Evolutionary conservation across 2,888 invertebrate species (phyloP).

Genomic region (Himalopsyche japonica): DNA sequence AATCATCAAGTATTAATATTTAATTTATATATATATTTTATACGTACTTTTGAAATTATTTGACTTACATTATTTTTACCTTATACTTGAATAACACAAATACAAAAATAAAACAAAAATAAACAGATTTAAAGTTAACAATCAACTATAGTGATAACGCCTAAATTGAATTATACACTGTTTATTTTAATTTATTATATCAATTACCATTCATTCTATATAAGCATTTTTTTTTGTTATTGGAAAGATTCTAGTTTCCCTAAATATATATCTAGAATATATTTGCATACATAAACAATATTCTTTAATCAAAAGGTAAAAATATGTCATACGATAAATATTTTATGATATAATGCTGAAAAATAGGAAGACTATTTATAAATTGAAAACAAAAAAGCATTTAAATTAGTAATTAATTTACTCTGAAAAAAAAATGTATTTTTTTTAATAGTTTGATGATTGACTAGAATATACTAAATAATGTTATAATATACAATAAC

Average conservation of each 20-base stretch:
- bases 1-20: conserved; percentile 31
- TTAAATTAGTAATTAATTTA: background rate
- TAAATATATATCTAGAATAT: background rate
- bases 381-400: background rate
- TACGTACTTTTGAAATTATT: background rate
- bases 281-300: background rate
- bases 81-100: background rate
- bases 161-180: conserved; percentile 21
- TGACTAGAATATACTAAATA: background rate
- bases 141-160: background rate
- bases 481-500: background rate
- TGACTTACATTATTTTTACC: background rate
- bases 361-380: background rate
- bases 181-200: conserved; percentile 15
- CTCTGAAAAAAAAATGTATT: background rate
- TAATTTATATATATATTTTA: conserved; percentile 26
- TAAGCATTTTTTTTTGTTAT: background rate
- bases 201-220: background rate
- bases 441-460: background rate
- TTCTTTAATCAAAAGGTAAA: background rate
- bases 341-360: background rate
- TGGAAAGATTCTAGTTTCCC: background rate
- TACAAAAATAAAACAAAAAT: background rate
- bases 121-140: background rate
- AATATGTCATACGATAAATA: background rate